Base-by-base conservation (phyloP, 1,140 invertebrate species). In the Drosophila carrolli region DNA sequence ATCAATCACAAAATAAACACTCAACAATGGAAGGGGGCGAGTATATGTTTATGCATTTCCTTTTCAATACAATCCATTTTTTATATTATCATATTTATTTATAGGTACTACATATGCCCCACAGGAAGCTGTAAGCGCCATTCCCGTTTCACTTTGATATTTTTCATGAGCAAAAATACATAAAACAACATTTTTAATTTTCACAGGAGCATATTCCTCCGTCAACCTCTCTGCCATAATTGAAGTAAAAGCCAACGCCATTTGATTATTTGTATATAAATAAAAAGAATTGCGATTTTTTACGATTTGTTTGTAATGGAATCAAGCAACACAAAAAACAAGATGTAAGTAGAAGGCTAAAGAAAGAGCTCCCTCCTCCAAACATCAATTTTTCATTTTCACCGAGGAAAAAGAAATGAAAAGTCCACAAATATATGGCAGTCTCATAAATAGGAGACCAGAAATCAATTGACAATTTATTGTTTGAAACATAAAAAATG, bases 391-490 rank as follows among this genome's bases (percentile, higher is more conserved):
- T 86, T 86, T 81, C 82, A 78, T 57, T 68, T 65, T 70, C 41
- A 56, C 50, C 27, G 32, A 54, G 16, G 58, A 59, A 38, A 47
- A 57, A 23, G 29, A 76, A 73, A 73, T n/a, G 60, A 74, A 82
- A 78, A 59, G 51, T 59, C 57, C 58, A 40, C 65, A 66, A 73
- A 67, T 63, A 77, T 82, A 72, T 82, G 68, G 62, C 71, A 60
- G 55, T 51, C 66, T 76, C 71, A 88, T 88, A 88, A 86, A 88
- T 79, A 88, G 71, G 83, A 86, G 75, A 68, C 53, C 84, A 88
- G 81, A 85, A 86, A 86, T 86, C 83, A 86, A 86, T 86, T 86
- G 84, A 79, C 83, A 86, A 86, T 86, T 86, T 86, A 86, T 86
- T 89, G 79, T 86, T 83, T 48, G 55, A 71, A 62, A 59, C 72